phyloP scores from a whole-genome alignment of 2,888 invertebrate species.

The Malacosoma neustria region DNA sequence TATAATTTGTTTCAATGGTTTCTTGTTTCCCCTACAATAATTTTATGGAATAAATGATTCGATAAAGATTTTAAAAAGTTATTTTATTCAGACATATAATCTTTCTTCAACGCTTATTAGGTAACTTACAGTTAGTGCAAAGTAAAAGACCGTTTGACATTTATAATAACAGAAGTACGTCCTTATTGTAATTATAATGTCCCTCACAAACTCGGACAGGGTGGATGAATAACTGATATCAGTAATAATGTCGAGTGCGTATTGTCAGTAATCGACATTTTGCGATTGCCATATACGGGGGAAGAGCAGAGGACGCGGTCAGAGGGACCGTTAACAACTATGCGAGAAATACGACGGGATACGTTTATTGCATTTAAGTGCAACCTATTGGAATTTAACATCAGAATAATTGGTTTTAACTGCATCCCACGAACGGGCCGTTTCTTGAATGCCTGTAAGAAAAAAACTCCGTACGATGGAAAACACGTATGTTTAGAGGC shows the following conservation, averaged over 20 bases:
- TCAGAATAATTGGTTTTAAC: conserved; percentile 21
- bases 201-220: too few species aligned
- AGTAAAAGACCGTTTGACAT: too few species aligned
- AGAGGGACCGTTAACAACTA: conserved; percentile 19
- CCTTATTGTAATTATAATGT: too few species aligned
- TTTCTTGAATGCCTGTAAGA: neutral
- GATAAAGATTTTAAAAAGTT: too few species aligned
- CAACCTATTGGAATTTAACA: conserved; percentile 10
- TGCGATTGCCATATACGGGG: conserved; percentile 12
- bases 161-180: too few species aligned
- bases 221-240: conserved; percentile 20
- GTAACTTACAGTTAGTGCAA: too few species aligned
- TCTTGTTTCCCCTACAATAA: too few species aligned
- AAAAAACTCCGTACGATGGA: neutral
- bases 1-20: too few species aligned
- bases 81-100: too few species aligned
- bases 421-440: neutral
- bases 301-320: conserved; percentile 7
- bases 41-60: too few species aligned
- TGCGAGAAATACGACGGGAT: conserved; percentile 17
- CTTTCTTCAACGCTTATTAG: too few species aligned
- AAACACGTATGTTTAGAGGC: too few species aligned
- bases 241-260: conserved; percentile 15
- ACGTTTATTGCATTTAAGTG: conserved; percentile 17
- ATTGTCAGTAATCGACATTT: conserved; percentile 19